Evolutionary conservation across 2,113 vertebrate genomes (phyloP), one percentile per base, ranked within the genome.

Genomic region (Serinus canaria): DNA sequence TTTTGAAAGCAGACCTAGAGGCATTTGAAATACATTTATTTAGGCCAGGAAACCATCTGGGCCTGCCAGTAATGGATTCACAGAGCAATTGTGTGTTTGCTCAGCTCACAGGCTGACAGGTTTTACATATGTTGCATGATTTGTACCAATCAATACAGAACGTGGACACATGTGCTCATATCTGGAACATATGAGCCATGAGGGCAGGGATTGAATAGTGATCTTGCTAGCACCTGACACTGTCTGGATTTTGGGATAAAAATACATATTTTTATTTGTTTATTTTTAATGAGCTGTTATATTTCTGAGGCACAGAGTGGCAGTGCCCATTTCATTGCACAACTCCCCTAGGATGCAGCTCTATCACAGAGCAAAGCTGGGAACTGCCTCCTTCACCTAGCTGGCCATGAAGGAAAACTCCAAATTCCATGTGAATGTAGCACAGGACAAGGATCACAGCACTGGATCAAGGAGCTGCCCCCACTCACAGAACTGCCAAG

Each of bases 21-120:
- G 90, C 95, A 76, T 83, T 90, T 89, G 83, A 93, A 92, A 93
- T 63, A 52, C 24, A 4, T 93, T 93, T 93, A 69, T 97, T 96
- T 84, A 62, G 91, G 92, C 85, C 58, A 53, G 64, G 66, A 60
- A 60, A 60, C 83, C 92, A 93, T 92, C 93, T 95, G 92, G 37
- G 59, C 49, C 88, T 67, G 33, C 44, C 85, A 68, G 4, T 53
- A 87, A 87, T 58, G 92, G 80, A 50, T 78, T 60, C 23, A 15
- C 76, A 46, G 80, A 41, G 47, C 69, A 17, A 4, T 46, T 33
- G 56, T 78, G 56, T 94, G 12, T 92, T 95, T 96, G 80, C 92
- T 94, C 69, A 93, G 85, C 69, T 92, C 83, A 23, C 73, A 53
- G 79, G 88, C 85, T 25, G 0, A 6, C 33, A 89, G 49, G 56